Percentiles rank a stretch among this genome's conserved stretches.
Evolutionary conservation across 2,888 invertebrate species (phyloP).

Genomic region (Leptura quadrifasciata): DNA sequence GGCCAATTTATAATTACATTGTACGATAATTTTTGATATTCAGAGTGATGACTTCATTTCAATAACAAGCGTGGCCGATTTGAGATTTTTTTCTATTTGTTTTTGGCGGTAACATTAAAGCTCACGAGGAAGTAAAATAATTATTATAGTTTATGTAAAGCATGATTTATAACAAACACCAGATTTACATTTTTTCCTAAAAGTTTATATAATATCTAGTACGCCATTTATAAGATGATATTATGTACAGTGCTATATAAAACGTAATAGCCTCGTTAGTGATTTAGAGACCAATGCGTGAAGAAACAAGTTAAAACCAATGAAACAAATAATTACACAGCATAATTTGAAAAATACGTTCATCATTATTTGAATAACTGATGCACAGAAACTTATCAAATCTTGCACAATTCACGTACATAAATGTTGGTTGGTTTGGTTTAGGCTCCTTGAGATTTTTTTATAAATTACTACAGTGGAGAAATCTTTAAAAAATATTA

Average conservation of each 20-base stretch:
- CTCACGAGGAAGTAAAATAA: background rate
- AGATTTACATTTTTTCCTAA: constrained; percentile 7
- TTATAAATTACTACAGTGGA: background rate
- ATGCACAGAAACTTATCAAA: too few species aligned
- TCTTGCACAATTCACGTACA: too few species aligned
- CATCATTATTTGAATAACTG: too few species aligned
- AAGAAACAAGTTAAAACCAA: too few species aligned
- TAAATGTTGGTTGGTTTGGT: too few species aligned
- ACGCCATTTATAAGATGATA: background rate
- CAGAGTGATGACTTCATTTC: constrained; percentile 10
- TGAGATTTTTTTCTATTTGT: background rate
- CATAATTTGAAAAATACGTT: too few species aligned
- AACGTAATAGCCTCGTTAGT: too few species aligned
- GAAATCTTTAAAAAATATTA: too few species aligned
- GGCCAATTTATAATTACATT: background rate
- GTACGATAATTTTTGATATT: constrained; percentile 14
- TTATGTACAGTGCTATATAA: too few species aligned
- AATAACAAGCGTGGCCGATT: constrained; percentile 10
- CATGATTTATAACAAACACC: background rate
- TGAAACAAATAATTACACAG: too few species aligned
- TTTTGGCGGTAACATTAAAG: background rate
- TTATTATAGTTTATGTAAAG: background rate
- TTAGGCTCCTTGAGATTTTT: background rate
- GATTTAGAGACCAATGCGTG: too few species aligned
- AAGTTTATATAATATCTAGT: constrained; percentile 4